phyloP scores from a whole-genome alignment of 2,888 invertebrate genomes.

The Onthophagus sagittarius region DNA sequence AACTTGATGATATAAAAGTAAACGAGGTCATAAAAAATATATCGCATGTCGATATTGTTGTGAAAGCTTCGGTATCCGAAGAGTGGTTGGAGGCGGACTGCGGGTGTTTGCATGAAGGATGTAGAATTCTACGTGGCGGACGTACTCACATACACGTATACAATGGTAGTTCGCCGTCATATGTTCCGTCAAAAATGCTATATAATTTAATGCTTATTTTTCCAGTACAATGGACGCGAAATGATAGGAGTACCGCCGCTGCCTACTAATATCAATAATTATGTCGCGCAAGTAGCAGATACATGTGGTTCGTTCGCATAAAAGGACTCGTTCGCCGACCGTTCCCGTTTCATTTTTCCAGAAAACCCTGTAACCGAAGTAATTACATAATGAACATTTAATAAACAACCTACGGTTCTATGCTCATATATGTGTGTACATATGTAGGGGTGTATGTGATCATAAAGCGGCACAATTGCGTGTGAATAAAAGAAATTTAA shows the following conservation, averaged over 20 bases:
- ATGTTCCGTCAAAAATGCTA: conserved; percentile 49
- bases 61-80: conserved; percentile 12
- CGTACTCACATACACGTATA: conserved; percentile 15
- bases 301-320: conserved; percentile 48
- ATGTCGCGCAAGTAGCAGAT: conserved; percentile 47
- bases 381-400: conserved; percentile 31
- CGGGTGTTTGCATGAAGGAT: background rate
- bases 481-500: too few relatives aligned
- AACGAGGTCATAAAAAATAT: conserved; percentile 1
- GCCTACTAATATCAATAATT: conserved; percentile 49
- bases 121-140: background rate
- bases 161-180: conserved; percentile 33
- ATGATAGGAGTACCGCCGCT: conserved; percentile 45
- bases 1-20: too few relatives aligned
- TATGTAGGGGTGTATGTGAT: background rate
- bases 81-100: background rate
- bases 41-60: conserved; percentile 25
- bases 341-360: conserved; percentile 34
- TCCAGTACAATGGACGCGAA: conserved; percentile 49
- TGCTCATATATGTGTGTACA: background rate
- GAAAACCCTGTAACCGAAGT: conserved; percentile 33
- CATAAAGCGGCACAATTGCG: background rate
- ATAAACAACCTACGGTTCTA: conserved; percentile 18
- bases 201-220: conserved; percentile 49
- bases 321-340: conserved; percentile 33